Conservation (phyloP, 2,113 vertebrate species). For the Peromyscus leucopus region DNA sequence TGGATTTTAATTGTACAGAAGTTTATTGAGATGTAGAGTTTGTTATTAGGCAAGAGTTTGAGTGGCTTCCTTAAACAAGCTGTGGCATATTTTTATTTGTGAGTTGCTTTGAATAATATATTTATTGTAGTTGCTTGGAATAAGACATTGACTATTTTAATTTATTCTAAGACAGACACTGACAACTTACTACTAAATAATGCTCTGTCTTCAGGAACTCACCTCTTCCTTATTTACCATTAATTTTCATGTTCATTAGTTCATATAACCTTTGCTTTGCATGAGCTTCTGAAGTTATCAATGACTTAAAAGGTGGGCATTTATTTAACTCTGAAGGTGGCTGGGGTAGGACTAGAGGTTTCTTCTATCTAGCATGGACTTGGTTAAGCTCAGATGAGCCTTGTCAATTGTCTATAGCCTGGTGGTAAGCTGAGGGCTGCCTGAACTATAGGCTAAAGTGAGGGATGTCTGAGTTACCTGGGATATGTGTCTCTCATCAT, state of each 20-base stretch:
- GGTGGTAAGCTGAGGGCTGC: neutral
- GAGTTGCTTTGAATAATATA: neutral
- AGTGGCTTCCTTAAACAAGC: neutral
- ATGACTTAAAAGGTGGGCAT: neutral
- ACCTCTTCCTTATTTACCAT: neutral
- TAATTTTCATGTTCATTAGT: neutral
- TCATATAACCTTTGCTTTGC: slow-evolving; percentile 9
- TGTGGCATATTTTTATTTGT: neutral
- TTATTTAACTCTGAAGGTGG: neutral
- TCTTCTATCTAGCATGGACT: neutral
- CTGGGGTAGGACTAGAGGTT: neutral
- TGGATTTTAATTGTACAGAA: neutral
- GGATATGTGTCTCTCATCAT: neutral
- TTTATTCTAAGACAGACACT: no score
- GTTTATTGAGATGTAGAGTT: neutral
- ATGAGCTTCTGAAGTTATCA: neutral
- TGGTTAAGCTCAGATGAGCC: neutral
- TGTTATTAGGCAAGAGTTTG: neutral
- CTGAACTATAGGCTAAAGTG: neutral
- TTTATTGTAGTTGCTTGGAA: no score
- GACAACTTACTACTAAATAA: neutral
- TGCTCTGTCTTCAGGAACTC: neutral
- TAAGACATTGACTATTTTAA: no score
- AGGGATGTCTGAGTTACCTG: neutral
- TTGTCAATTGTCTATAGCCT: neutral